Evolutionary conservation across 2,888 invertebrate species (phyloP).

Genomic region (Argyra leucocephala): DNA sequence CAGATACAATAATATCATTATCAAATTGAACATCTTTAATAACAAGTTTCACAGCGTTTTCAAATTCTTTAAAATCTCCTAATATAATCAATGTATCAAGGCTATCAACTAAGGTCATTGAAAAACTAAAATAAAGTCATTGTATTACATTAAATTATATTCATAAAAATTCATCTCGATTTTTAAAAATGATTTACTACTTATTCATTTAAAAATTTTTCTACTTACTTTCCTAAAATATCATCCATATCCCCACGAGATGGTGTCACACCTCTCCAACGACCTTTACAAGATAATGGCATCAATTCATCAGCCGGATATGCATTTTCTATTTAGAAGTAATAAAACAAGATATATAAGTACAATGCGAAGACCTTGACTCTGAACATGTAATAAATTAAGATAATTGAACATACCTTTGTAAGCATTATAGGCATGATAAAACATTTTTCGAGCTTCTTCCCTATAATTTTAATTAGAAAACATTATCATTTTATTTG

Average conservation of each 20-base stretch:
- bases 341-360: too few species aligned
- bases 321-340: slow-evolving; percentile 75
- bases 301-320: slow-evolving; percentile 97
- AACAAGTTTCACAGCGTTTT: slow-evolving; percentile 75
- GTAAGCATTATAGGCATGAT: slow-evolving; percentile 90
- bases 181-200: background rate
- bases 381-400: too few species aligned
- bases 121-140: slow-evolving; percentile 64
- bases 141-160: background rate
- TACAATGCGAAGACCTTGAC: too few species aligned
- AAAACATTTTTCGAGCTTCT: slow-evolving; percentile 89
- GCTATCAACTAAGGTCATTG: slow-evolving; percentile 88
- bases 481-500: background rate
- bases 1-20: slow-evolving; percentile 87
- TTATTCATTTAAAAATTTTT: background rate
- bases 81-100: slow-evolving; percentile 85
- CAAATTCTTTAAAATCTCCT: slow-evolving; percentile 91
- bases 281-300: slow-evolving; percentile 90
- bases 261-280: slow-evolving; percentile 81
- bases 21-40: slow-evolving; percentile 84
- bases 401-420: background rate
- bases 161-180: background rate
- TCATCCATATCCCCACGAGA: slow-evolving; percentile 95
- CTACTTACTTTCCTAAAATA: slow-evolving; percentile 85
- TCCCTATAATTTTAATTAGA: slow-evolving; percentile 46